Evolutionary conservation across 2,797 vertebrate genomes (phyloP), one percentile per base, ranked within the genome.

Genomic region (Coregonus sp.): DNA sequence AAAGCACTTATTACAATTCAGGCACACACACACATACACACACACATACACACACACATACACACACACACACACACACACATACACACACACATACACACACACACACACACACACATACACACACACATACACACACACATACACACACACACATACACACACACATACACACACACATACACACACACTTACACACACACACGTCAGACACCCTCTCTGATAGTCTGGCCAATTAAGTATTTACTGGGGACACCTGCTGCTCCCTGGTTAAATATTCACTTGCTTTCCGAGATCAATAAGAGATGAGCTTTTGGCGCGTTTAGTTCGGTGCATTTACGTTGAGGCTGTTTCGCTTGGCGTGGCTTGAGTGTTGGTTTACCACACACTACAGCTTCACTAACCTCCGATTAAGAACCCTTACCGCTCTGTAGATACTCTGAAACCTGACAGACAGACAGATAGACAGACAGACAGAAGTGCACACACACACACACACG

Each of bases 241-340:
- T 87, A 92, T 95, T 95, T 92, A 96, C 91, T 79, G 86, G 87
- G 89, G 80, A 91, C 84, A 91, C 85, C 91, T 88, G 88, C 86
- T 84, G 78, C 77, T 71, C 87, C 82, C 83, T 67, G 86, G 90
- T 92, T 92, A 95, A 95, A 94, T 92, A 90, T 93, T 93, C 87
- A 94, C 89, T 91, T 79, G 87, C 92, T 95, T 94, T 93, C 92
- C 92, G 86, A 84, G 69, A 92, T 95, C 84, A 95, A 95, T 95
- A 90, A 95, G 92, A 90, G 79, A 95, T 94, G 88, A 91, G 90
- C 77, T 59, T 82, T 91, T 90, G 90, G 88, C 31, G 63, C 75
- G 77, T 40, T 40, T 40, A 40, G 37, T 40, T 40, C 37, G 6
- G 37, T 33, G 66, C 75, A 76, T 75, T 68, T 52, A 14, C 72